Evolutionary conservation across 2,113 vertebrate genomes (phyloP), one percentile per base, ranked within the genome.

Genomic region (Sciurus niger): DNA sequence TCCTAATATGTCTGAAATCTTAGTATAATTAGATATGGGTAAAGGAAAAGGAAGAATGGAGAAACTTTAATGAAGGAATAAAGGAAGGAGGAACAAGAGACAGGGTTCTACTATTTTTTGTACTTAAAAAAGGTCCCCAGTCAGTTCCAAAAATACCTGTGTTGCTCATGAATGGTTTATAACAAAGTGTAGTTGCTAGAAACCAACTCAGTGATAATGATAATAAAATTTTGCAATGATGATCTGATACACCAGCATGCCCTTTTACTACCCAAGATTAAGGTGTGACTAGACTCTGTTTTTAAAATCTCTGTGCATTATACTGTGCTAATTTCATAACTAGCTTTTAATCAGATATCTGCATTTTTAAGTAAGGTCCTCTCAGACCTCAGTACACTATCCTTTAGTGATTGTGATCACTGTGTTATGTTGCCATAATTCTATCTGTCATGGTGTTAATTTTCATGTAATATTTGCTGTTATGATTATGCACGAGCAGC

Each of bases 401-500:
- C 55, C 53, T 96, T 97, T 93, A 93, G 89, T 37, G 73, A 78
- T 84, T 96, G 34, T 77, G 92, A 97, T 97, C 90, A 94, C 55
- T 94, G 91, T 95, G 87, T 67, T 96, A 94, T 51, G n/a, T 86
- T 92, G 93, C 53, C 76, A 89, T 93, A 97, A 97, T 97, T 97
- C 78, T 96, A 87, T 95, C 92, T 80, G 89, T 96, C 96, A 87
- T n/a, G 73, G 30, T 95, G 73, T 79, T 97, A 97, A 97, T 97
- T 98, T 98, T 93, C 96, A 77, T 8, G 20, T 96, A 97, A 93
- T 82, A 58, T 43, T 95, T 97, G 94, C 65, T 97, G 68, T 97
- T 98, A 93, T 63, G 91, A 94, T 95, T 77, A 96, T 83, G 72
- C 34, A 82, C 84, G 92, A 94, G 43, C 93, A 97, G 76, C 94